Percentiles rank a stretch among this genome's conserved stretches.
These are phyloP conservation scores for Alligator mississippiensis DNA, from an alignment of 2,113 vertebrate genomes.

Conservation along the genomic window DNA sequence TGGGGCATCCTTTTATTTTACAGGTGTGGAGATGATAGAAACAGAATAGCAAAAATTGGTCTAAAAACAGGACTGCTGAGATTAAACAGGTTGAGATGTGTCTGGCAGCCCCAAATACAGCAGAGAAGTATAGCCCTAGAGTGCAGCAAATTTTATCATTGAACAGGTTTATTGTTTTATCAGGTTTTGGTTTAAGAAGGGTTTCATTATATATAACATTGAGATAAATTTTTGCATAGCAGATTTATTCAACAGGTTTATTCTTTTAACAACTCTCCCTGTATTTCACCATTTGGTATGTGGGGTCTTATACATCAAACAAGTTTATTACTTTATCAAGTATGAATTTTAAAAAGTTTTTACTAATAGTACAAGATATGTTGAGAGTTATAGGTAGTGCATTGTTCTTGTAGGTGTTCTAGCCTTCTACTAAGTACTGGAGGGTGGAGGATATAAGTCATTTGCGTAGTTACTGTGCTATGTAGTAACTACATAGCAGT, in stretches of 20 bases:
- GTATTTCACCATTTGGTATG: slow-evolving; percentile 69
- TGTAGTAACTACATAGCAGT: slow-evolving; percentile 43
- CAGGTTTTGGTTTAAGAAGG: slow-evolving; percentile 77
- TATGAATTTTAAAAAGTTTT: slow-evolving; percentile 79
- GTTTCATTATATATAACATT: slow-evolving; percentile 71
- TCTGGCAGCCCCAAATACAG: slow-evolving; percentile 69
- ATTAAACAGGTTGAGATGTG: slow-evolving; percentile 74
- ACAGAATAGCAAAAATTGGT: slow-evolving; percentile 24
- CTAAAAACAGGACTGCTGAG: slow-evolving; percentile 42
- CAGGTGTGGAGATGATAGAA: slow-evolving; percentile 21
- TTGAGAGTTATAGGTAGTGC: slow-evolving; percentile 54
- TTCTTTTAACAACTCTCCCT: slow-evolving; percentile 72
- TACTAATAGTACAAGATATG: slow-evolving; percentile 70
- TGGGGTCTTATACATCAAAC: slow-evolving; percentile 76
- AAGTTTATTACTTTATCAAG: slow-evolving; percentile 78
- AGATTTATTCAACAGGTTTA: slow-evolving; percentile 79
- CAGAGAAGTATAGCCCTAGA: slow-evolving; percentile 67
- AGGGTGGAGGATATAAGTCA: neutral
- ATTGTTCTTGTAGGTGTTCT: slow-evolving; percentile 59
- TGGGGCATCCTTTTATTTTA: slow-evolving; percentile 21
- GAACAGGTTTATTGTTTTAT: slow-evolving; percentile 78
- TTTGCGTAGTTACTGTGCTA: neutral
- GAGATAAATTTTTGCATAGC: slow-evolving; percentile 74
- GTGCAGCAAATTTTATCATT: slow-evolving; percentile 71
- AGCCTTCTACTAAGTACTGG: slow-evolving; percentile 53